phyloP scores from a whole-genome alignment of 2,888 invertebrate species.

The Dascillus cervinus region DNA sequence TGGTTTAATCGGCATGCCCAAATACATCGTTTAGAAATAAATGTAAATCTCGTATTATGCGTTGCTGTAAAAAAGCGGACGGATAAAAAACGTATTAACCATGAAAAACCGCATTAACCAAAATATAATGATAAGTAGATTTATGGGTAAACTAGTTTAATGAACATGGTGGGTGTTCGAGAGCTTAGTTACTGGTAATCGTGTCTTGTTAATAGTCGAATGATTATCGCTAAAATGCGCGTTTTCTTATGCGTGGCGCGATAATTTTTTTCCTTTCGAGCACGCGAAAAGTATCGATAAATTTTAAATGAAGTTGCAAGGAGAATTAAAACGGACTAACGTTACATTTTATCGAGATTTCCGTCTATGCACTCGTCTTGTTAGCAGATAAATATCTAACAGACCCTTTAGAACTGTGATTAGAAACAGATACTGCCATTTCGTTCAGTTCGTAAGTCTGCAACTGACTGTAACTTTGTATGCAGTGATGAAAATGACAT shows the following conservation, averaged over 20 bases:
- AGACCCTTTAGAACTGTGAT: slow-evolving; percentile 29
- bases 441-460: slow-evolving; percentile 35
- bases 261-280: background rate
- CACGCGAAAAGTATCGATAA: background rate
- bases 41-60: no score
- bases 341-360: slow-evolving; percentile 10
- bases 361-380: slow-evolving; percentile 7
- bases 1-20: no score
- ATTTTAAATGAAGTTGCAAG: background rate
- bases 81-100: no score
- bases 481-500: background rate
- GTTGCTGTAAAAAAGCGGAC: no score
- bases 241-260: background rate
- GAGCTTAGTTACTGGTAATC: no score
- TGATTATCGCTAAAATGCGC: no score
- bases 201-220: no score
- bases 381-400: slow-evolving; percentile 7
- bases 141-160: no score
- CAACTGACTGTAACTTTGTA: slow-evolving; percentile 27
- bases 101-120: no score
- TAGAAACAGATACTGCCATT: slow-evolving; percentile 37
- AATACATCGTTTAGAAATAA: no score
- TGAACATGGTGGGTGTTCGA: no score
- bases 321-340: slow-evolving; percentile 5
- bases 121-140: no score